A percentile compares a stretch with the other conserved stretches of the same genome.
These are phyloP conservation scores for Eilema sororculum DNA, from an alignment of 2,888 invertebrate genomes.

Conservation along the genomic window DNA sequence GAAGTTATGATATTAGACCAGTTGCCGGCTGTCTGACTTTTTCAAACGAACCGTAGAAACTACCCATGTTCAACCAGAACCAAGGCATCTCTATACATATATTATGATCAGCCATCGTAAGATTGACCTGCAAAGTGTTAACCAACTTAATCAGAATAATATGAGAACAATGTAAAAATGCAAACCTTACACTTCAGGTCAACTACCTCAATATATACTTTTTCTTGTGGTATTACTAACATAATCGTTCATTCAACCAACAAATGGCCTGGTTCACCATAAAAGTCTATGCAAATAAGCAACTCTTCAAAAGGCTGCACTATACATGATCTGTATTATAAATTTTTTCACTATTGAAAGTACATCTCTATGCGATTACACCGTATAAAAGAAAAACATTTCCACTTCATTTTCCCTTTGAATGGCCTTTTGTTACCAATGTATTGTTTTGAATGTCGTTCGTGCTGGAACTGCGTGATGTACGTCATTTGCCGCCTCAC, in stretches of 20 bases:
- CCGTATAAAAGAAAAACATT: background rate
- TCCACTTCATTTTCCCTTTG: background rate
- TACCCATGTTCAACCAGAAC: too few species aligned
- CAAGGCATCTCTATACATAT: too few species aligned
- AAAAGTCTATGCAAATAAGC: background rate
- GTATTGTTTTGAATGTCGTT: conserved; percentile 1
- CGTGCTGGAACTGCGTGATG: background rate
- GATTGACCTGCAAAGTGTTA: too few species aligned
- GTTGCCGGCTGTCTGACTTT: too few species aligned
- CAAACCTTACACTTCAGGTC: background rate
- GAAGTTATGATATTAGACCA: too few species aligned
- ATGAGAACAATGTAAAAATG: too few species aligned
- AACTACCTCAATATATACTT: background rate
- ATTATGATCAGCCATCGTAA: too few species aligned
- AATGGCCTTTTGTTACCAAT: background rate
- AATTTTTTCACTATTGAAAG: background rate
- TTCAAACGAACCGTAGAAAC: too few species aligned
- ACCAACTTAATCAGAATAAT: too few species aligned
- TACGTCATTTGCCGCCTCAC: background rate
- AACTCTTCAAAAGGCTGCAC: background rate
- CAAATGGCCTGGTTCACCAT: background rate
- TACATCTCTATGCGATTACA: background rate
- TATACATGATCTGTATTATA: background rate
- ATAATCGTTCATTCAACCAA: background rate
- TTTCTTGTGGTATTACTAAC: background rate